Conservation (phyloP, 1,140 invertebrate genomes). For the Cotesia vestalis region DNA sequence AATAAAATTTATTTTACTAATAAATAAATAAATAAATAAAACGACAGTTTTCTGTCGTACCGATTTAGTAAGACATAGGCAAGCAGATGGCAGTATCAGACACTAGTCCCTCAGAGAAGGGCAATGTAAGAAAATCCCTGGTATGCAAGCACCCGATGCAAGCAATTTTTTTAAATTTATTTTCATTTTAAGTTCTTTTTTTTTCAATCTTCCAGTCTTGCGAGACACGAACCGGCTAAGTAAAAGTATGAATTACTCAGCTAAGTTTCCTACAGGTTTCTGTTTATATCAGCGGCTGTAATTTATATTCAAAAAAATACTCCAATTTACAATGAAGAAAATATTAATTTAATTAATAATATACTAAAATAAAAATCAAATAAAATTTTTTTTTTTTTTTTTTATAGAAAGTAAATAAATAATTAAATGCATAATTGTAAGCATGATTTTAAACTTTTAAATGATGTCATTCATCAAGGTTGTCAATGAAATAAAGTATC, state of each 20-base stretch:
- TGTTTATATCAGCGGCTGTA: not conserved
- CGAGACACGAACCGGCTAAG: slow-evolving; percentile 28
- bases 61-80: slow-evolving; percentile 28
- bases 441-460: slow-evolving; percentile 8
- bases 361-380: no score
- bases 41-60: slow-evolving; percentile 34
- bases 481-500: slow-evolving; percentile 10
- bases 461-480: slow-evolving; percentile 18
- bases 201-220: slow-evolving; percentile 20
- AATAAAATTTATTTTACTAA: slow-evolving; percentile 16
- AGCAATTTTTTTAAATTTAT: slow-evolving; percentile 26
- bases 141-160: slow-evolving; percentile 32
- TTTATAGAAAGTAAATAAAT: no score
- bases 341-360: no score
- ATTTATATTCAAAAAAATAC: not conserved
- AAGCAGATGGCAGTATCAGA: slow-evolving; percentile 40
- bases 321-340: no score
- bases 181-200: slow-evolving; percentile 13
- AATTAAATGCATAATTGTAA: not conserved
- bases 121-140: slow-evolving; percentile 25
- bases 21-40: not conserved
- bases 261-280: slow-evolving; percentile 5
- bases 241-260: slow-evolving; percentile 24
- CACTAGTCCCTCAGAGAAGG: slow-evolving; percentile 12
- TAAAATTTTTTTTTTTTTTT: no score